Percentiles rank a stretch among this genome's conserved stretches.
Evolutionary conservation across 2,113 vertebrate genomes (phyloP).

Genomic region (Puntigrus tetrazona): DNA sequence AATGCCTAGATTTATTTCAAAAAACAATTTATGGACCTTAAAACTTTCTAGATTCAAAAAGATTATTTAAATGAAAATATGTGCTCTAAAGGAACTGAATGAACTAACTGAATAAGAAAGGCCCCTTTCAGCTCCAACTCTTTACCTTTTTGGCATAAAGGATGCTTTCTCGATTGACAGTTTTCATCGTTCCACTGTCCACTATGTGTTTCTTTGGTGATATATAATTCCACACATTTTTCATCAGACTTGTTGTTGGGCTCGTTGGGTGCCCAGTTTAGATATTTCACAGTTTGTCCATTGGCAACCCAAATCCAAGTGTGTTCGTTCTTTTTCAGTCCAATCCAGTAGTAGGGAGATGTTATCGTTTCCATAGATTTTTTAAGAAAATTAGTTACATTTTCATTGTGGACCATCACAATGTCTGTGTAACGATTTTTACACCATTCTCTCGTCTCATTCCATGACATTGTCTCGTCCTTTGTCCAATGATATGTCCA

Average conservation of each 20-base stretch:
- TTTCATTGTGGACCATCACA: constrained; percentile 84
- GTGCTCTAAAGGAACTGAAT: neutral
- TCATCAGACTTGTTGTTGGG: constrained; percentile 82
- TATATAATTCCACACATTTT: constrained; percentile 90
- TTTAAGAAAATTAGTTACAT: constrained; percentile 79
- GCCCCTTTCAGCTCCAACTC: neutral
- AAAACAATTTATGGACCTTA: neutral
- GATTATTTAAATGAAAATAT: neutral
- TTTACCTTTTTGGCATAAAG: constrained; percentile 67
- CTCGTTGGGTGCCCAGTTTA: constrained; percentile 81
- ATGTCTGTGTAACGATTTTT: constrained; percentile 75
- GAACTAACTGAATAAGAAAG: neutral
- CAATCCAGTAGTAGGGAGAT: constrained; percentile 85
- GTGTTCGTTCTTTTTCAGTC: constrained; percentile 75
- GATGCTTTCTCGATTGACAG: constrained; percentile 70
- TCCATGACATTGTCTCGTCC: constrained; percentile 70
- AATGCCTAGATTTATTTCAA: neutral
- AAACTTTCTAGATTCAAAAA: neutral
- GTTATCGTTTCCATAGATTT: constrained; percentile 63
- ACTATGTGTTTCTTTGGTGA: constrained; percentile 48
- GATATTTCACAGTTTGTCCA: constrained; percentile 75
- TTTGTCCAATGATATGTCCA: constrained; percentile 77
- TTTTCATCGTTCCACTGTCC: constrained; percentile 90
- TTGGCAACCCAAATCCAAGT: constrained; percentile 83
- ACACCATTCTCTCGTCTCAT: constrained; percentile 76